A percentile compares a stretch with the other conserved stretches of the same genome.
Evolutionary conservation across 2,888 invertebrate genomes (phyloP).

Genomic region (Calephelis perditalis): DNA sequence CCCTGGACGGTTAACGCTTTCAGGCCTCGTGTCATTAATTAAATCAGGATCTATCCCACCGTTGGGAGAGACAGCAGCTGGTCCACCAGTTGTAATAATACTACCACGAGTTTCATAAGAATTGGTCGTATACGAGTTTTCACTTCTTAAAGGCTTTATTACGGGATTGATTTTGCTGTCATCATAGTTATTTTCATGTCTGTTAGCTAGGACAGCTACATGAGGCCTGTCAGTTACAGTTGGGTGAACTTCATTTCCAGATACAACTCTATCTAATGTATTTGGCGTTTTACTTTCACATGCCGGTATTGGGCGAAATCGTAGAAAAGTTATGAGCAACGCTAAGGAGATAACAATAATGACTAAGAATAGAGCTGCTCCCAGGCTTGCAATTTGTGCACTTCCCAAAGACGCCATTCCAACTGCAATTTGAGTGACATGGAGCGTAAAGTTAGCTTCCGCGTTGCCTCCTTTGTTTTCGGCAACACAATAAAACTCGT

Average conservation of each 20-base stretch:
- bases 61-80: slow-evolving; percentile 86
- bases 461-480: slow-evolving; percentile 93
- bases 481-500: slow-evolving; percentile 92
- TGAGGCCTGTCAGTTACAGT: slow-evolving; percentile 22
- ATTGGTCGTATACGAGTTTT: slow-evolving; percentile 2
- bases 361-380: slow-evolving; percentile 88
- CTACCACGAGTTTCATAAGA: background rate
- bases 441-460: slow-evolving; percentile 93
- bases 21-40: slow-evolving; percentile 88
- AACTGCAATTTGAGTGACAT: slow-evolving; percentile 86
- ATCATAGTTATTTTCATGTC: background rate
- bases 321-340: slow-evolving; percentile 85
- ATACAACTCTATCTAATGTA: slow-evolving; percentile 84
- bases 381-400: slow-evolving; percentile 91
- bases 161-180: background rate
- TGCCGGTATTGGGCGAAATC: slow-evolving; percentile 84
- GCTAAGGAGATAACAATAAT: slow-evolving; percentile 85
- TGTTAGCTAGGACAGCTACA: slow-evolving; percentile 8
- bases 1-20: slow-evolving; percentile 77
- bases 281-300: slow-evolving; percentile 88
- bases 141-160: background rate
- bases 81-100: slow-evolving; percentile 29
- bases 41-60: slow-evolving; percentile 90
- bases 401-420: slow-evolving; percentile 90
- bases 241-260: slow-evolving; percentile 74